A percentile compares a stretch with the other conserved stretches of the same genome.
These are phyloP conservation scores for Regulus satrapa DNA, from an alignment of 2,113 vertebrate genomes.

Conservation along the genomic window DNA sequence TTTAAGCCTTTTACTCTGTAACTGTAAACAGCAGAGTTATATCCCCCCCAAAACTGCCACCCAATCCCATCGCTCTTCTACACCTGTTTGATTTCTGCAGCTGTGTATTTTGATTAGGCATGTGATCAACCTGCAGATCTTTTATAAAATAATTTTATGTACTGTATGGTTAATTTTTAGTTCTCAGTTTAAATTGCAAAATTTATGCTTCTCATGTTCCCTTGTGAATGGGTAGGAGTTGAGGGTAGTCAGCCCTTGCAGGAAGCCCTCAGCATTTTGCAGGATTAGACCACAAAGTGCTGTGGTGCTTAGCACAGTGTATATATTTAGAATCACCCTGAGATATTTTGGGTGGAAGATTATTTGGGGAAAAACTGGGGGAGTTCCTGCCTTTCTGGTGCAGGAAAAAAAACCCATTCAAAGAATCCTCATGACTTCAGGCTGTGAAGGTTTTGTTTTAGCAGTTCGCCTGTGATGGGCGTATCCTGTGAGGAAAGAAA, in stretches of 20 bases:
- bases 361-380: slow-evolving; percentile 25
- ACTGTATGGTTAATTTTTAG: not conserved
- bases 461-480: not conserved
- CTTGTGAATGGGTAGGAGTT: not conserved
- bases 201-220: not conserved
- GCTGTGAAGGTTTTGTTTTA: not conserved
- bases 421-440: not conserved
- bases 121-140: not conserved
- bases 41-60: not conserved
- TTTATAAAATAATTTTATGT: not conserved
- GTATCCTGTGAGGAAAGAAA: slow-evolving; percentile 6
- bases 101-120: not conserved
- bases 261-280: not conserved
- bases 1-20: not conserved
- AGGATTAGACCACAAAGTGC: not conserved
- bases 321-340: not conserved
- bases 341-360: slow-evolving; percentile 10
- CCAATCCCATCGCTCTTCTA: not conserved
- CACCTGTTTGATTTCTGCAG: not conserved
- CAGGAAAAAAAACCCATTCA: not conserved
- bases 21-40: not conserved
- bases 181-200: not conserved
- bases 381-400: slow-evolving; percentile 25
- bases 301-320: not conserved
- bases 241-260: not conserved